Percentiles rank a stretch among this genome's conserved stretches.
Conservation (phyloP, 2,888 invertebrate genomes). For the Cabera pusaria region DNA sequence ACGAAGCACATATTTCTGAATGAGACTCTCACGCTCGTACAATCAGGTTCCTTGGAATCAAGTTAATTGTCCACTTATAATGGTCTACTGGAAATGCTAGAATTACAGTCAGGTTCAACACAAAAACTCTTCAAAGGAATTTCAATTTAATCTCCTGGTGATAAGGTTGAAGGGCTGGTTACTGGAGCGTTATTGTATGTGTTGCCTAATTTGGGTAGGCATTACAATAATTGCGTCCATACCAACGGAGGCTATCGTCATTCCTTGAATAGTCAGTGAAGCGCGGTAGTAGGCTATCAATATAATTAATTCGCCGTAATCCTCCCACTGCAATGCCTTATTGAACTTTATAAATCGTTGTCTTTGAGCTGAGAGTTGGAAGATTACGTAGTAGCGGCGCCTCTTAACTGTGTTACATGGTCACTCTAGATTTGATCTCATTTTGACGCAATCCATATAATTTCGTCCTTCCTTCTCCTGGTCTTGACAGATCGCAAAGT, state of each 20-base stretch:
- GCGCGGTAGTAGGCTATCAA: constrained; percentile 1
- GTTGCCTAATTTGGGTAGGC: constrained; percentile 14
- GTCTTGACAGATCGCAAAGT: too few relatives aligned
- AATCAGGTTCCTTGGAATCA: constrained; percentile 8
- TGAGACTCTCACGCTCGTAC: constrained; percentile 13
- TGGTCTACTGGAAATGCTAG: constrained; percentile 6
- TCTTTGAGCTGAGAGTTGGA: too few relatives aligned
- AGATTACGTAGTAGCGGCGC: too few relatives aligned
- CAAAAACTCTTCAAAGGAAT: background rate
- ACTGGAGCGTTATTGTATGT: constrained; percentile 10
- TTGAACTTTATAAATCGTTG: too few relatives aligned
- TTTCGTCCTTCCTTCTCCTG: too few relatives aligned
- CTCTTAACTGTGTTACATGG: too few relatives aligned
- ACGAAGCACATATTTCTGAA: constrained; percentile 5
- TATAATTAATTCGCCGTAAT: background rate
- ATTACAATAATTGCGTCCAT: constrained; percentile 17
- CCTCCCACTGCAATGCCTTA: background rate
- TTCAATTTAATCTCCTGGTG: constrained; percentile 1
- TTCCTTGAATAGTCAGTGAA: constrained; percentile 3
- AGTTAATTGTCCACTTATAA: constrained; percentile 8
- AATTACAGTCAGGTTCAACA: constrained; percentile 9
- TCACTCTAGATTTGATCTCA: too few relatives aligned
- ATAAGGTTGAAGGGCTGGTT: constrained; percentile 5
- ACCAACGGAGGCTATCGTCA: constrained; percentile 5
- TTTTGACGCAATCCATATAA: too few relatives aligned